phyloP scores from a whole-genome alignment of 2,888 invertebrate species.

The Loripinus fragilis region DNA sequence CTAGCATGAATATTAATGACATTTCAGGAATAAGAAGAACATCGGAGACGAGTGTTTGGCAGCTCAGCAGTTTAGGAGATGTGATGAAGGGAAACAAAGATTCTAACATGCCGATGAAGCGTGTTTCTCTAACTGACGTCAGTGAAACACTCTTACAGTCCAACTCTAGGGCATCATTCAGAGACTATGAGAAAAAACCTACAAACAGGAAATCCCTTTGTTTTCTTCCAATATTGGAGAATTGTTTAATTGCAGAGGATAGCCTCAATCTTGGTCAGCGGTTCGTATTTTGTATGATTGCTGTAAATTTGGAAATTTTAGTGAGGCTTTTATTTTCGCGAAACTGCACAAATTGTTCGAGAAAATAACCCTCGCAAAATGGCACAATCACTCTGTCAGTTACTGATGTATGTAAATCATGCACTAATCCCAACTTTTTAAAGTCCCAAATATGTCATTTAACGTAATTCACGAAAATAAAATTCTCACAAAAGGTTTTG shows the following conservation, averaged over 20 bases:
- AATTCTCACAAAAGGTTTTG: no score
- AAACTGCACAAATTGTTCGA: no score
- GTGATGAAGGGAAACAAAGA: conserved; percentile 8
- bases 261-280: conserved; percentile 73
- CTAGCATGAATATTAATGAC: no score
- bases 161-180: conserved; percentile 50
- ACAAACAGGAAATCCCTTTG: conserved; percentile 63
- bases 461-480: no score
- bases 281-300: no score
- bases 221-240: conserved; percentile 69
- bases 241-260: conserved; percentile 67
- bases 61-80: conserved; percentile 33
- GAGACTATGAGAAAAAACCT: conserved; percentile 72
- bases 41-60: conserved; percentile 40
- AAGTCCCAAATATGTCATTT: no score
- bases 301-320: no score
- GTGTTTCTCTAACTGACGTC: neutral
- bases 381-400: no score
- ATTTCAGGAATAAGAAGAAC: conserved; percentile 34
- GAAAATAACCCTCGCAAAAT: no score
- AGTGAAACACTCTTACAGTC: neutral
- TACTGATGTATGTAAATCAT: no score
- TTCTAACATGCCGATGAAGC: conserved; percentile 19
- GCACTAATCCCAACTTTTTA: no score
- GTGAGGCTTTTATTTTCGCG: no score